Conservation (phyloP, 2,113 vertebrate species). For the Hippocampus barbouri region DNA sequence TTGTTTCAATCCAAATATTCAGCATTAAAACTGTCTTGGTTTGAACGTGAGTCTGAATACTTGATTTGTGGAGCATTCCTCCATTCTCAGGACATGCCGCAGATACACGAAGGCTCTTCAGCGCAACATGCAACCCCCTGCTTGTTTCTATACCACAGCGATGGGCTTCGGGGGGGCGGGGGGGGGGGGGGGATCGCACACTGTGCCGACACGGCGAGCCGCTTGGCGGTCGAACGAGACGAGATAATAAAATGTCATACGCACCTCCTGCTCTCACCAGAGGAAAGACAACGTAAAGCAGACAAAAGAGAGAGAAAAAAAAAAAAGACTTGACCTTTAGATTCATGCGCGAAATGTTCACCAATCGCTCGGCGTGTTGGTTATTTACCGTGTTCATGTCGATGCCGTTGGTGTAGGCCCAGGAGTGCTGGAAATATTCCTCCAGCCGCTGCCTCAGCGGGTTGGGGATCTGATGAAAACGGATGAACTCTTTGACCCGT, state of each 20-base stretch:
- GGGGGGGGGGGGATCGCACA: background rate
- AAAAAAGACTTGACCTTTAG: constrained; percentile 81
- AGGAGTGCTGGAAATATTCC: constrained; percentile 97
- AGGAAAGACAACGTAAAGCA: constrained; percentile 82
- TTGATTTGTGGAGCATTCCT: background rate
- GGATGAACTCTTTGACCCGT: constrained; percentile 96
- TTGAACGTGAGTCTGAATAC: background rate
- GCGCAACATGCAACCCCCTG: background rate
- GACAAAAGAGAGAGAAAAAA: constrained; percentile 81
- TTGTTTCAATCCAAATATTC: too few relatives aligned
- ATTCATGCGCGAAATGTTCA: constrained; percentile 50
- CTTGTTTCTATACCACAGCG: background rate
- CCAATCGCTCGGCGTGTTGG: background rate
- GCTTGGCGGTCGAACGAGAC: constrained; percentile 21
- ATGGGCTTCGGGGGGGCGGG: background rate
- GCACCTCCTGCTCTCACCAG: constrained; percentile 99
- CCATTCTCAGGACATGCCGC: background rate
- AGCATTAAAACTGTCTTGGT: background rate
- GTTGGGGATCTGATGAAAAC: constrained; percentile 98
- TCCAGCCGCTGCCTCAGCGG: constrained; percentile 92
- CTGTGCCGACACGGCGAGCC: background rate
- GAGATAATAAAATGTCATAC: constrained; percentile 46
- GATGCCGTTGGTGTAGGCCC: constrained; percentile 98
- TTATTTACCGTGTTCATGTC: constrained; percentile 97
- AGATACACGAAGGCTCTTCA: background rate